These are phyloP conservation scores for Epirrhoe alternata DNA, from an alignment of 2,888 invertebrate genomes.

Conservation along the genomic window DNA sequence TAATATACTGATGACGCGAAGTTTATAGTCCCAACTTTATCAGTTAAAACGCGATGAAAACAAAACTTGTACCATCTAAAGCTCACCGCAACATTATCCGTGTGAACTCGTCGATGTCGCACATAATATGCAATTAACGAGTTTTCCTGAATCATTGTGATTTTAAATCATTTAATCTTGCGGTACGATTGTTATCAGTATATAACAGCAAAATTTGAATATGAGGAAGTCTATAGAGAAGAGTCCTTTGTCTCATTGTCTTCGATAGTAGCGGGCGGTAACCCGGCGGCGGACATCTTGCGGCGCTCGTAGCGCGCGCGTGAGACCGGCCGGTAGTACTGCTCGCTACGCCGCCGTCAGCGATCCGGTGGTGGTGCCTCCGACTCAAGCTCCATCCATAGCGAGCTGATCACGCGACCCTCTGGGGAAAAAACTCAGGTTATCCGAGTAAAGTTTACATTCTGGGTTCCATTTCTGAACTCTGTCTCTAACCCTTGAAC, in stretches of 20 bases:
- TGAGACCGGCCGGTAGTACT: conserved; percentile 80
- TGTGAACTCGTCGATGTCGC: not conserved
- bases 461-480: no score
- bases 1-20: not conserved
- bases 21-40: not conserved
- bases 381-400: conserved; percentile 80
- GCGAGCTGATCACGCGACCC: conserved; percentile 70
- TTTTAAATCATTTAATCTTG: not conserved
- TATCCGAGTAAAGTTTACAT: no score
- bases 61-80: not conserved
- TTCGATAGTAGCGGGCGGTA: conserved; percentile 70
- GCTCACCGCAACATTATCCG: not conserved
- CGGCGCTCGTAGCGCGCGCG: conserved; percentile 77
- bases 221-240: conserved; percentile 40
- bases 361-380: conserved; percentile 74
- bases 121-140: not conserved
- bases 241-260: conserved; percentile 54
- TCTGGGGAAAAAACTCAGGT: conserved; percentile 50
- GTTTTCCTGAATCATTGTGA: not conserved
- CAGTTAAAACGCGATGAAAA: not conserved
- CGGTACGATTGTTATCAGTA: not conserved
- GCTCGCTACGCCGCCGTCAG: conserved; percentile 84
- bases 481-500: no score
- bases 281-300: conserved; percentile 79
- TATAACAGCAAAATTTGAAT: no score